A percentile compares a stretch with the other conserved stretches of the same genome.
Conservation (phyloP, 2,888 invertebrate genomes). For the Aspidiotus destructor region DNA sequence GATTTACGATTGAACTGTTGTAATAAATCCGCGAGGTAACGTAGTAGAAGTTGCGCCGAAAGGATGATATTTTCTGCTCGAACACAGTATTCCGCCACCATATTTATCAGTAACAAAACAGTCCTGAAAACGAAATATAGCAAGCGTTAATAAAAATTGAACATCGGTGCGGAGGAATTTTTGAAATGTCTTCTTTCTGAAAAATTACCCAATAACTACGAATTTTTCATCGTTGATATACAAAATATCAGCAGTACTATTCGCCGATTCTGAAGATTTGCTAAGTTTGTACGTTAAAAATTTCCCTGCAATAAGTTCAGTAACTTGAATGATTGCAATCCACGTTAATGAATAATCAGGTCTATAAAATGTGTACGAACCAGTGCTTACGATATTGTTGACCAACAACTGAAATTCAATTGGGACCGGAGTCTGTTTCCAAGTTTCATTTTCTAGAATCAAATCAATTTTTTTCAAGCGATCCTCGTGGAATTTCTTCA, state of each 20-base stretch:
- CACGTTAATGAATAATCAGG: neutral
- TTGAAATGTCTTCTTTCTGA: too few species aligned
- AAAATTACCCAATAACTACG: conserved; percentile 54
- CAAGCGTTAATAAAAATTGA: neutral
- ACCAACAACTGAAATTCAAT: conserved; percentile 78
- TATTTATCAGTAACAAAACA: conserved; percentile 75
- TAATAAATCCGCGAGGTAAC: conserved; percentile 77
- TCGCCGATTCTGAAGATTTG: conserved; percentile 33
- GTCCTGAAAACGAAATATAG: conserved; percentile 45
- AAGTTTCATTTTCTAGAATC: conserved; percentile 79
- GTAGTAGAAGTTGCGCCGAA: conserved; percentile 66
- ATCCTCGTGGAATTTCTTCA: conserved; percentile 81
- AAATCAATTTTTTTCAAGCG: conserved; percentile 73
- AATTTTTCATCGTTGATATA: conserved; percentile 61
- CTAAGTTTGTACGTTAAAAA: conserved; percentile 37
- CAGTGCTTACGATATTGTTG: conserved; percentile 52
- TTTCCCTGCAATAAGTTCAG: conserved; percentile 36
- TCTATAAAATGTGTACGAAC: conserved; percentile 38
- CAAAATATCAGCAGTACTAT: conserved; percentile 41
- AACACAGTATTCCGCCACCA: conserved; percentile 88
- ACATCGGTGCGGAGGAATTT: neutral
- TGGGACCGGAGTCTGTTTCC: conserved; percentile 89
- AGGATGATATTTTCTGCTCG: conserved; percentile 38
- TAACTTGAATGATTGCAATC: neutral
- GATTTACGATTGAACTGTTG: conserved; percentile 78